Conservation (phyloP, 64 coral and sea anemone species). For the Montipora cactus region DNA sequence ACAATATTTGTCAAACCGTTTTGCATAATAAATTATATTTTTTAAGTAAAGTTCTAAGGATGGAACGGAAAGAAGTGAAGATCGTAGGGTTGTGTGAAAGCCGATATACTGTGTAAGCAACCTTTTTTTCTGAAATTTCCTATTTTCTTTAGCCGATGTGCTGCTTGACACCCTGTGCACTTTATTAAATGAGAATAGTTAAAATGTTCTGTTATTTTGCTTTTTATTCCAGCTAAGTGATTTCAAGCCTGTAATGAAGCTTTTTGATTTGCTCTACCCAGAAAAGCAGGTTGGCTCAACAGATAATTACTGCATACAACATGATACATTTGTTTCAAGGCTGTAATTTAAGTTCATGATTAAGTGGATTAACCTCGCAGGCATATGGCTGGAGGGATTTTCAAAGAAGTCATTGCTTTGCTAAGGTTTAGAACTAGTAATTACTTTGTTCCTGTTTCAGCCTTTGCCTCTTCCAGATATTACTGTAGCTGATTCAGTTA, state of each 20-base stretch:
- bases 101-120: no score
- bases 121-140: no score
- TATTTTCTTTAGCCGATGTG: no score
- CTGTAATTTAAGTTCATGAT: neutral
- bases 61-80: no score
- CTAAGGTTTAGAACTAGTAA: no score
- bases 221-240: constrained; percentile 70
- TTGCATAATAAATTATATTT: no score
- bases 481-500: constrained; percentile 72
- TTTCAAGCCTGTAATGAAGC: constrained; percentile 89
- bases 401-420: no score
- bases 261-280: constrained; percentile 89
- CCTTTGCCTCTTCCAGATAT: constrained; percentile 84
- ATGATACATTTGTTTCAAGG: neutral
- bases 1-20: no score
- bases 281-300: constrained; percentile 79
- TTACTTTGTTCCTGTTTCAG: constrained; percentile 45
- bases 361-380: neutral
- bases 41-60: no score
- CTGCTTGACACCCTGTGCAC: no score
- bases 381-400: neutral
- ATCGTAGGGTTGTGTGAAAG: no score
- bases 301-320: no score
- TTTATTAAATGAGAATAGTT: neutral
- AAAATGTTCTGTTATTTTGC: neutral